phyloP scores from a whole-genome alignment of 2,888 invertebrate genomes.

The Metellina segmentata region DNA sequence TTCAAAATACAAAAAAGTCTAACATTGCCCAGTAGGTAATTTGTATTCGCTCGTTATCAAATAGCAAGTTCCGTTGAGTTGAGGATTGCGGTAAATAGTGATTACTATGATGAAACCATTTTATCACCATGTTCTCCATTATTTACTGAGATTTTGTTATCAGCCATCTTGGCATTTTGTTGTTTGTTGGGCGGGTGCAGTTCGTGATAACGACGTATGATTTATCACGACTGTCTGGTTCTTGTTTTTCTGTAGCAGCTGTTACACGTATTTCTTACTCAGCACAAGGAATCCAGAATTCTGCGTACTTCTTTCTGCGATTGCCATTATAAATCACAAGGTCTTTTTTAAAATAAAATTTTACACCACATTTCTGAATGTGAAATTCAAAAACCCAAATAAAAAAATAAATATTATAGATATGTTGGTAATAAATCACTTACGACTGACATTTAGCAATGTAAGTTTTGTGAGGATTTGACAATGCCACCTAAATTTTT shows the following conservation, averaged over 20 bases:
- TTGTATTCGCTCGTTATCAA: neutral
- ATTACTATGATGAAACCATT: conserved; percentile 42
- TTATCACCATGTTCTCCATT: conserved; percentile 25
- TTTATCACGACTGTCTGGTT: neutral
- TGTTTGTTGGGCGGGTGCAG: neutral
- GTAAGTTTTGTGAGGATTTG: too few relatives aligned
- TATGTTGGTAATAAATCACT: neutral
- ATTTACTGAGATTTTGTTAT: conserved; percentile 37
- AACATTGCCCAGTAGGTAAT: neutral
- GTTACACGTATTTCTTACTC: neutral
- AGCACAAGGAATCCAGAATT: neutral
- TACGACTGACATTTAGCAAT: neutral
- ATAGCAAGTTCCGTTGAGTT: neutral
- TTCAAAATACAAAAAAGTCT: neutral
- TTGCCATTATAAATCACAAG: neutral
- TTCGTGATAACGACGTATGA: neutral
- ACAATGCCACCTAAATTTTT: too few relatives aligned
- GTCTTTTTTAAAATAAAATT: neutral
- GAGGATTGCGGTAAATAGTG: conserved; percentile 7
- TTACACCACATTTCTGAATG: neutral
- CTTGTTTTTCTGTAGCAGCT: neutral
- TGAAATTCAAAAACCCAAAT: neutral
- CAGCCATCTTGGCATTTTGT: conserved; percentile 7
- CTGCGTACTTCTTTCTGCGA: neutral
- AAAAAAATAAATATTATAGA: neutral